Percentiles rank a stretch among this genome's conserved stretches.
Evolutionary conservation across 2,888 invertebrate genomes (phyloP).

Genomic region (Nysson spinosus): DNA sequence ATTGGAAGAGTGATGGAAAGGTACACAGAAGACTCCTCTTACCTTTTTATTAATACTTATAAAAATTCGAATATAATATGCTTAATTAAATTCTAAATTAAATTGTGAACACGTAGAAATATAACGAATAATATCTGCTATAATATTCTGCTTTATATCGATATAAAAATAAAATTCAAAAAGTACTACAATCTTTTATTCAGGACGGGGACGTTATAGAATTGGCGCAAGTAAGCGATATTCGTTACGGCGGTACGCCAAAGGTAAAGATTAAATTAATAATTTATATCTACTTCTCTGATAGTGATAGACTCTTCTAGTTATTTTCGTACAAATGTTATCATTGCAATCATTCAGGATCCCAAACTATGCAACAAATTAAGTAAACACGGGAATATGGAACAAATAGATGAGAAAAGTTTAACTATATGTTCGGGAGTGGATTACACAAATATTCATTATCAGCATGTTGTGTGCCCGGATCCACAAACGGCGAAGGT

Average conservation of each 20-base stretch:
- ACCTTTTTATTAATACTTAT: too few species aligned
- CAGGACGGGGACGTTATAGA: conserved; percentile 76
- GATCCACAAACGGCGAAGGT: conserved; percentile 82
- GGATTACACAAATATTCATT: conserved; percentile 83
- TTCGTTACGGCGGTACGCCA: conserved; percentile 75
- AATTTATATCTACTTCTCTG: too few species aligned
- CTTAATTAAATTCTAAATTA: too few species aligned
- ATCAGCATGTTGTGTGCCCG: conserved; percentile 81
- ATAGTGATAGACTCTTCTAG: too few species aligned
- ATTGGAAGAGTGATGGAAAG: conserved; percentile 82
- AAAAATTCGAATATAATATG: too few species aligned
- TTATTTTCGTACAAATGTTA: background rate
- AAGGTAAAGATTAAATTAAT: conserved; percentile 59
- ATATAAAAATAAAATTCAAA: background rate
- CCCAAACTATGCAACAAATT: conserved; percentile 79
- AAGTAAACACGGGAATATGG: conserved; percentile 76
- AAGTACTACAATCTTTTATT: background rate
- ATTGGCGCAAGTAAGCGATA: conserved; percentile 75
- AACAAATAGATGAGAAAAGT: conserved; percentile 81
- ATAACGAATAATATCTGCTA: background rate
- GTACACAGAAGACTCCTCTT: conserved; percentile 58
- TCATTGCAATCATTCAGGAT: conserved; percentile 72
- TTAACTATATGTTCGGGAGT: conserved; percentile 83
- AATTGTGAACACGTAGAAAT: background rate
- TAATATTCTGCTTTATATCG: background rate